Base-by-base conservation (phyloP, 2,888 invertebrate species). In the Leptarthrus brevirostris region DNA sequence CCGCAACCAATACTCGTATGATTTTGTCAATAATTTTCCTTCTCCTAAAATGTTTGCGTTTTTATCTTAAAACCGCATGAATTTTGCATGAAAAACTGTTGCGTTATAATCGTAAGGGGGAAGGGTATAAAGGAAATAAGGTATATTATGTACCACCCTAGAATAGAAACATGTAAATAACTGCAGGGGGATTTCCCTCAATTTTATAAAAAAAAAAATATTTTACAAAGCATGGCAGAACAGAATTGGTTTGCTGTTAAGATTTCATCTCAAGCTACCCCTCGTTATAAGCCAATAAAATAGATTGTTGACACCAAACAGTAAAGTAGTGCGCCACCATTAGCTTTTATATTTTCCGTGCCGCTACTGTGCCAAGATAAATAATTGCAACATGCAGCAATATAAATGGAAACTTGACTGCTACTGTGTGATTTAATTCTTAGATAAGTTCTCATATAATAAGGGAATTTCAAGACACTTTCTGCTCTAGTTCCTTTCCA, bases 111-210 rank as follows among this genome's bases (percentile, higher is more conserved):
- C 34, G 16, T 18, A 34, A 58, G 36, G 40, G 36, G 30, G 20
- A 20, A 24, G 26, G 36, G 20, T 34, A 58, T 12, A 18, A 36
- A 34, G 34, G 36, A 30, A 58, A 14, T 58, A 34, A 34, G 58
- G 20, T 30, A 34, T 36, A 58, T 58, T 36, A 58, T 58, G 34
- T 34, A 18, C 58, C 58, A 12, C 58, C n/a, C n/a, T n/a, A 58
- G 18, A 58, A 58, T 58, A 36, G 58, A 20, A 58, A 36, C 36
- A 18, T 34, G n/a, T 2, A 24, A 58, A 34, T 3, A n/a, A 16
- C 16, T 20, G 58, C 40, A 30, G 58, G 58, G 58, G 18, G 34
- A 20, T 16, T 12, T 40, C 40, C 40, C 3, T 16, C 16, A 58
- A 20, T 20, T 26, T 56, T 58, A 36, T 58, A 58, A 20, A 36